Base-by-base conservation (phyloP, 2,797 vertebrate genomes). In the Leptodactylus fallax region DNA sequence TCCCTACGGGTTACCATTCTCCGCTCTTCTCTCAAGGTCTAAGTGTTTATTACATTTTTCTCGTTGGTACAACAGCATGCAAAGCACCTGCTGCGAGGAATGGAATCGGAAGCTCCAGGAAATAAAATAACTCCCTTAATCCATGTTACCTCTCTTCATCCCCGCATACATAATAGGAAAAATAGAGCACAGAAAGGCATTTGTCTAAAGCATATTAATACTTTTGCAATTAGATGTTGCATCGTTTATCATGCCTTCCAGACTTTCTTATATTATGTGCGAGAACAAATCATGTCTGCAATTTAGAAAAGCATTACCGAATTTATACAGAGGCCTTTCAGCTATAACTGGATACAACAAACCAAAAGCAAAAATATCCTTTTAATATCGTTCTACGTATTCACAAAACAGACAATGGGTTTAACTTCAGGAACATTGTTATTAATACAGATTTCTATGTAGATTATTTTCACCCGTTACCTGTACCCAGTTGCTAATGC, bases 21-120 rank as follows among this genome's bases (percentile, higher is more conserved):
- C 58, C 67, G 23, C 27, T 53, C 53, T 79, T 71, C 85, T 86
- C 77, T 56, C 27, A 86, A 86, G 85, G 77, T 86, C 63, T 86
- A 67, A 86, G 63, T 71, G 85, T 86, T 86, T 86, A 86, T 86
- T 86, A 86, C 85, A 79, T 69, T 80, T 79, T 58, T 58, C 85
- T 67, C 49, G 21, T 63, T 58, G 21, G 51, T 67, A 71, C 12
- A 69, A 56, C 69, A 60, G 69, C 82, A 74, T 84, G 53, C 51
- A 86, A 87, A 71, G 53, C 65, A 74, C 85, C 78, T 61, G 69
- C 85, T 74, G 79, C 25, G 85, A 81, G 47, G 67, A 87, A 19
- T 74, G 79, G 76, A 76, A 72, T 67, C 76, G 27, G 78, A 65
- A 58, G 67, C 78, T 87, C 14, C 67, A 72, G 85, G 78, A 80